Evolutionary conservation across 2,888 invertebrate species (phyloP).

Genomic region (Pristionchus arcanus): DNA sequence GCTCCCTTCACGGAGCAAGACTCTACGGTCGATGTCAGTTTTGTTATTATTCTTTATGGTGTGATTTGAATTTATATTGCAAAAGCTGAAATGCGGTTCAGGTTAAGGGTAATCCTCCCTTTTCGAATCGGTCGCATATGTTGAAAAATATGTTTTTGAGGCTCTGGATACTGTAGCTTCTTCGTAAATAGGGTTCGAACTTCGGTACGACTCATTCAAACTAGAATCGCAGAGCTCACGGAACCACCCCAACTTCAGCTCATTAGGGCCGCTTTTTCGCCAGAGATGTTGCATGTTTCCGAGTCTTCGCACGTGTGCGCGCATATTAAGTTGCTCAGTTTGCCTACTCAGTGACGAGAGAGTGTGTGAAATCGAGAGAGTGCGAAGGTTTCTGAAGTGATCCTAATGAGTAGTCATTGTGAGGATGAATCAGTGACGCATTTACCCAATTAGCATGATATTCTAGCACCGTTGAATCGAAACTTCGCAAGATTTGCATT

Average conservation of each 20-base stretch:
- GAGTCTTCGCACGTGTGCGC: background rate
- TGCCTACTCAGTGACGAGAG: background rate
- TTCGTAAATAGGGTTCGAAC: background rate
- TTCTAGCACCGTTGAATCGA: background rate
- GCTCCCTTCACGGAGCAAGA: background rate
- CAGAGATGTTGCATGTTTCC: background rate
- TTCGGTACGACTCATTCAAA: background rate
- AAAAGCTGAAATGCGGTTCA: too few species aligned
- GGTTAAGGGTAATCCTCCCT: too few species aligned
- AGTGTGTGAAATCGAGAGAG: background rate
- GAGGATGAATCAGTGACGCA: background rate
- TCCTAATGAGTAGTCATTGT: background rate
- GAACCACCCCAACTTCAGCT: background rate
- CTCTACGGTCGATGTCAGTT: constrained; percentile 11
- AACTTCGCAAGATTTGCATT: background rate
- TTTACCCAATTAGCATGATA: background rate
- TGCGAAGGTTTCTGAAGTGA: background rate
- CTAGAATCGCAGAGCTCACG: background rate
- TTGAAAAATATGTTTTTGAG: too few species aligned
- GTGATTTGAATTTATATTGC: too few species aligned
- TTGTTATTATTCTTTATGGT: background rate
- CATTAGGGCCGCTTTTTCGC: background rate
- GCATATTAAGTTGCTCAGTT: background rate
- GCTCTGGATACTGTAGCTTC: background rate
- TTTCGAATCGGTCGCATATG: too few species aligned